Base-by-base conservation (phyloP, 2,113 vertebrate species). In the Apistogramma diplotaenia region DNA sequence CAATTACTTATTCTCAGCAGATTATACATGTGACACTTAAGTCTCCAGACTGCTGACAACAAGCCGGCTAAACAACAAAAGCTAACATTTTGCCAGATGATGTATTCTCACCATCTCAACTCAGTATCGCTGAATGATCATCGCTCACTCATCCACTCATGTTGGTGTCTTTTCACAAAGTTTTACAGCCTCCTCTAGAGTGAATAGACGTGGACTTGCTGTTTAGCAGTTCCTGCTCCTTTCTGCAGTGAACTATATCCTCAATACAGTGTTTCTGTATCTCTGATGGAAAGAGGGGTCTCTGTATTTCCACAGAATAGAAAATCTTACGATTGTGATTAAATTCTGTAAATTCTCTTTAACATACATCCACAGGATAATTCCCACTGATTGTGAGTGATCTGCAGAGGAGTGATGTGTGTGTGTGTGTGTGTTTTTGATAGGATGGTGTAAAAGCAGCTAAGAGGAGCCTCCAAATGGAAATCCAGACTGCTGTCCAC, bases 401-500 rank as follows among this genome's bases (percentile, higher is more conserved):
- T 61, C 37, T 61, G n/a, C 37, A 46, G 43, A 16, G 15, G 13
- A 46, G 15, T 46, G 43, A 46, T 40, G 57, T 59, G 31, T 37
- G 11, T 6, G 31, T 61, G 59, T 37, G 49, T 23, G 9, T 27
- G 29, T 62, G 15, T 51, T 21, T 80, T 13, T 57, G 0, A 61
- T 88, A 99, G 98, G 98, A 99, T 86, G 97, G 97, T 27, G 96
- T 99, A 67, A 96, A 97, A 92, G 96, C 98, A 85, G 97, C 97
- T 3, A 99, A 98, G 89, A 96, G 96, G 88, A 96, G 88, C 87
- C 96, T 99, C 89, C 98, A 99, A 87, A 95, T 96, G 89, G 97
- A 98, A 93, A 99, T 99, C 85, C 98, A 99, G 83, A 95, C 96
- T 2, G 97, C 97, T 6, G 98, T 99, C 70, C 98, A 99, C 91